Percentiles rank a stretch among this genome's conserved stretches.
Evolutionary conservation across 2,113 vertebrate species (phyloP).

Genomic region (Calidris pygmaea): DNA sequence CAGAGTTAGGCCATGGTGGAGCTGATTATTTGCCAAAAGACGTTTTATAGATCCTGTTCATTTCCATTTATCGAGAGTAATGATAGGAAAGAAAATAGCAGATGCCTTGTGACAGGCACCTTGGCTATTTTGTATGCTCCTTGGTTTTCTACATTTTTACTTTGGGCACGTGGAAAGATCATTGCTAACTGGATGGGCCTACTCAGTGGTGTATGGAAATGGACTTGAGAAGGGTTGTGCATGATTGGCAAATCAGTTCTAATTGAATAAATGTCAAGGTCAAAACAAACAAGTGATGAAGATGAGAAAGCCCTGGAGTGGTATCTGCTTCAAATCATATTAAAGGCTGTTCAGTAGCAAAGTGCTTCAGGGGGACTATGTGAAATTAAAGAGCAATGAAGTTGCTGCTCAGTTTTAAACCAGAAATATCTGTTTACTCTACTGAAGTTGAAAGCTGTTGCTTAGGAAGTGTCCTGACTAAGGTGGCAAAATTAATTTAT

Average conservation of each 20-base stretch:
- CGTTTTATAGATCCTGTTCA: background rate
- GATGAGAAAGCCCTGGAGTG: conserved; percentile 76
- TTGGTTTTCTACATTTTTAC: background rate
- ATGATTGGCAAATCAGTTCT: conserved; percentile 81
- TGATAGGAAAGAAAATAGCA: background rate
- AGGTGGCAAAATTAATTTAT: background rate
- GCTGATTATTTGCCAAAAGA: conserved; percentile 13
- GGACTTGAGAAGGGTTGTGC: conserved; percentile 67
- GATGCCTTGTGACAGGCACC: background rate
- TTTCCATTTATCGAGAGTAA: background rate
- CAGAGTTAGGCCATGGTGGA: background rate
- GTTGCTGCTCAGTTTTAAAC: background rate
- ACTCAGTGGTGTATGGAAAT: conserved; percentile 67
- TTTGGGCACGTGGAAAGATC: conserved; percentile 57
- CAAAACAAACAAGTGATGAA: conserved; percentile 77
- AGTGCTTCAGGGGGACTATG: conserved; percentile 47
- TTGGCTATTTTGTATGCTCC: background rate
- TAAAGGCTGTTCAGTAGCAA: conserved; percentile 53
- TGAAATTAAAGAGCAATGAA: conserved; percentile 52
- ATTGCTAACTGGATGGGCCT: conserved; percentile 70
- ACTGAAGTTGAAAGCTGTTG: background rate
- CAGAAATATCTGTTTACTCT: background rate
- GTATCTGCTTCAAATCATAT: conserved; percentile 72
- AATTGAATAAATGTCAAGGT: conserved; percentile 87
- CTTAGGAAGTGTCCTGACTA: background rate